Evolutionary conservation across 2,113 vertebrate genomes (phyloP), one percentile per base, ranked within the genome.

Genomic region (Morone saxatilis): DNA sequence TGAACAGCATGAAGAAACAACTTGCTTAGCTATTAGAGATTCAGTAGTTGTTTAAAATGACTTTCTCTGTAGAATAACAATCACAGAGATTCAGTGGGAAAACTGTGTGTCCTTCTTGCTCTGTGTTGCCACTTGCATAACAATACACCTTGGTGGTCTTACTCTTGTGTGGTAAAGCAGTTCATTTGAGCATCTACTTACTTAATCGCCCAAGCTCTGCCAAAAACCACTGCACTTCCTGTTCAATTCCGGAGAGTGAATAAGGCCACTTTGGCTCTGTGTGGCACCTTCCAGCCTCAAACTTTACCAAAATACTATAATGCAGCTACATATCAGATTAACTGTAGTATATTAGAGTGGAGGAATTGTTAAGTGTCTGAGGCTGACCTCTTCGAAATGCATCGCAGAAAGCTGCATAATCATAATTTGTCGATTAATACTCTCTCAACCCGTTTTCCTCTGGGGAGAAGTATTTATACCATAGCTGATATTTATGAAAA

Each of bases 1-100:
- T 17, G 59, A 77, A 60, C 78, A 51, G 62, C 65, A 12, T 36
- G 69, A 86, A 74, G 68, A 59, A 86, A 81, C 72, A 38, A 71
- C 47, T 72, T n/a, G 50, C 79, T 84, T 4, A 20, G 72, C 40
- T 51, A 0, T 3, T 25, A 69, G 50, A 54, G 54, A 40, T 56
- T 20, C 16, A 53, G 25, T 38, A 51, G 31, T 56, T 66, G 53
- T 2, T 62, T 25, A 61, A 84, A 70, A 65, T n/a, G 48, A 70
- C 71, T 75, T 59, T 11, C 56, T 71, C 25, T 31, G 41, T 6
- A 36, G 47, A 17, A 25, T 53, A 43, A 40, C 10, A 40, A 11
- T 38, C 60, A 31, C 43, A 12, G 3, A 25, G 48, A 47, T 51
- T 45, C 7, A 56, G 60, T 68, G 43, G 31, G 22, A 5, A 69